These are phyloP conservation scores for Corbicula japonica DNA, from an alignment of 2,888 invertebrate genomes.

Conservation along the genomic window DNA sequence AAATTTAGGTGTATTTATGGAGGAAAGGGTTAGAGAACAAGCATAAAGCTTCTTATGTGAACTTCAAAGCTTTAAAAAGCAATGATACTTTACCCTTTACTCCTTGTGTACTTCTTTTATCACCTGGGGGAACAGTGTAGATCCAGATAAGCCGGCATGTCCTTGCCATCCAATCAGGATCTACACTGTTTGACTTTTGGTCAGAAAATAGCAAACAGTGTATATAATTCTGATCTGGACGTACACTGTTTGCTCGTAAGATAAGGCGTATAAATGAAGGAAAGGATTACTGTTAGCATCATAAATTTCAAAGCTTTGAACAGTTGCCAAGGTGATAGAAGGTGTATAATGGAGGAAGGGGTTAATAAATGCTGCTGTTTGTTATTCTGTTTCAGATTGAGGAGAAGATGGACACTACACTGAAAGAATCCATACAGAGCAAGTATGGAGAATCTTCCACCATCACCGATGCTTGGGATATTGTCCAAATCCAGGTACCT, in stretches of 20 bases:
- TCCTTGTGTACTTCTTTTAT: too few relatives aligned
- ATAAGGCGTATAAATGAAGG: not conserved
- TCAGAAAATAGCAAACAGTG: not conserved
- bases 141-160: too few relatives aligned
- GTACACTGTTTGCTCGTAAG: not conserved
- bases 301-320: too few relatives aligned
- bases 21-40: too few relatives aligned
- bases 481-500: slow-evolving; percentile 91
- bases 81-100: too few relatives aligned
- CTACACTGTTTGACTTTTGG: too few relatives aligned
- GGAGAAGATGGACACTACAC: slow-evolving; percentile 69
- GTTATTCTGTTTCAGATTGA: slow-evolving; percentile 71
- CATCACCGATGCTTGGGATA: slow-evolving; percentile 94
- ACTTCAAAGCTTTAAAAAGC: too few relatives aligned
- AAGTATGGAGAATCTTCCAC: slow-evolving; percentile 89
- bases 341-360: not conserved
- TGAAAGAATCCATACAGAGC: slow-evolving; percentile 71
- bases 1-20: too few relatives aligned
- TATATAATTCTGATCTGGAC: not conserved
- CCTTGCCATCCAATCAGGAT: too few relatives aligned
- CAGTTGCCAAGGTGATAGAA: too few relatives aligned
- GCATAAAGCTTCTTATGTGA: too few relatives aligned
- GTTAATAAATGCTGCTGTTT: not conserved
- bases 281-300: not conserved
- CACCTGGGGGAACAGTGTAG: too few relatives aligned